Evolutionary conservation across 2,888 invertebrate genomes (phyloP).

Genomic region (Rhorus exstirpatorius): DNA sequence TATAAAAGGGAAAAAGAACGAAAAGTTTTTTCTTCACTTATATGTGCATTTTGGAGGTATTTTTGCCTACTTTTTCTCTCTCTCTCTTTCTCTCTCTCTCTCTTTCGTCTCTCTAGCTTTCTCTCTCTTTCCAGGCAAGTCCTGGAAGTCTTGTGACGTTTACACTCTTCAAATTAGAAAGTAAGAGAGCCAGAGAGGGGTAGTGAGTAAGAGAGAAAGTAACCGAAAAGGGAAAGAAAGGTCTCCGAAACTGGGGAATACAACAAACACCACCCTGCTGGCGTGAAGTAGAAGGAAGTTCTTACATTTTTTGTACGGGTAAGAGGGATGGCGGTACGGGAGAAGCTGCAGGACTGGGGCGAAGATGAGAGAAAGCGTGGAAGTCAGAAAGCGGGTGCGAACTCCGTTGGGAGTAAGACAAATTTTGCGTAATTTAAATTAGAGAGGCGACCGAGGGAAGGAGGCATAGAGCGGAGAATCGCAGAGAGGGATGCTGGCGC

Average conservation of each 20-base stretch:
- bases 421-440: conserved; percentile 79
- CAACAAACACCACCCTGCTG: conserved; percentile 41
- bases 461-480: conserved; percentile 47
- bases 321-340: conserved; percentile 39
- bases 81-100: conserved; percentile 27
- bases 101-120: too few species aligned
- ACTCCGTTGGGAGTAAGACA: conserved; percentile 77
- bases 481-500: conserved; percentile 57
- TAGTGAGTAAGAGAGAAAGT: conserved; percentile 12
- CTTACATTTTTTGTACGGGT: conserved; percentile 29
- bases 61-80: conserved; percentile 1
- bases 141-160: conserved; percentile 49
- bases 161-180: conserved; percentile 64
- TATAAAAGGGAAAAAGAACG: not conserved
- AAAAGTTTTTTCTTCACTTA: not conserved
- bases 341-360: conserved; percentile 19
- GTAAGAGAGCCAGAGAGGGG: conserved; percentile 26
- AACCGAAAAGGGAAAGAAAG: conserved; percentile 14
- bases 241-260: conserved; percentile 34
- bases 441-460: conserved; percentile 66
- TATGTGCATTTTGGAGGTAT: conserved; percentile 21
- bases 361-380: conserved; percentile 71
- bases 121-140: conserved; percentile 37
- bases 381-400: conserved; percentile 70
- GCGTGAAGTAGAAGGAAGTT: conserved; percentile 60